Conservation (phyloP, 1,140 invertebrate species). For the Musca domestica region DNA sequence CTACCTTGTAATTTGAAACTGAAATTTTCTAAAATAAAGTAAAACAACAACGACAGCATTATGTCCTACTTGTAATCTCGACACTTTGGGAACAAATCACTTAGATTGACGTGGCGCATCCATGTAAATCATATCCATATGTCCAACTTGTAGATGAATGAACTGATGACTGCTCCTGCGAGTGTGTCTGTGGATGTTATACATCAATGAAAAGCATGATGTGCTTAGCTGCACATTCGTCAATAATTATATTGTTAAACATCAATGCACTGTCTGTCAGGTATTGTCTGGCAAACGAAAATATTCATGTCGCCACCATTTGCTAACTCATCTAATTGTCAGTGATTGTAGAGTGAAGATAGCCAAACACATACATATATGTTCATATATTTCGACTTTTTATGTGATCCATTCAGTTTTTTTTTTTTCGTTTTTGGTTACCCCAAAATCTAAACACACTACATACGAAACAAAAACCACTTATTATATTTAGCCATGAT, state of each 20-base stretch:
- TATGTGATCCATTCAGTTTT: not conserved
- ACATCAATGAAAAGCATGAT: no score
- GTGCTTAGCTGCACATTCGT: not conserved
- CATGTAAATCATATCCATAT: no score
- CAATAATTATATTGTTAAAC: conserved; percentile 22
- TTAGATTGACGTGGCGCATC: no score
- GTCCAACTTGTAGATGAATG: no score
- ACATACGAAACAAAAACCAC: conserved; percentile 8
- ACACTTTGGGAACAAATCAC: no score
- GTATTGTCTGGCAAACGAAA: not conserved
- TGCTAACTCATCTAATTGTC: conserved; percentile 23
- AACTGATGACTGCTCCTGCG: no score
- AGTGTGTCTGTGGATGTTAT: no score
- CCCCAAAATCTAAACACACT: not conserved
- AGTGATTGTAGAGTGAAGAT: conserved; percentile 22
- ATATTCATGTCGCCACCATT: not conserved
- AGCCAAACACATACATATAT: not conserved
- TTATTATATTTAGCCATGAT: conserved; percentile 7
- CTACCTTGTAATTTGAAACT: conserved; percentile 53
- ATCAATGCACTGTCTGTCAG: not conserved
- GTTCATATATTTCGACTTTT: conserved; percentile 2
- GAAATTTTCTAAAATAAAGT: conserved; percentile 28
- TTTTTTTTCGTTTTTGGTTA: conserved; percentile 9
- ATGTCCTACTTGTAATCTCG: no score
- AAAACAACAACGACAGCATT: no score